Evolutionary conservation across 2,797 vertebrate species (phyloP), one percentile per base, ranked within the genome.

Genomic region (Pipistrellus kuhlii): DNA sequence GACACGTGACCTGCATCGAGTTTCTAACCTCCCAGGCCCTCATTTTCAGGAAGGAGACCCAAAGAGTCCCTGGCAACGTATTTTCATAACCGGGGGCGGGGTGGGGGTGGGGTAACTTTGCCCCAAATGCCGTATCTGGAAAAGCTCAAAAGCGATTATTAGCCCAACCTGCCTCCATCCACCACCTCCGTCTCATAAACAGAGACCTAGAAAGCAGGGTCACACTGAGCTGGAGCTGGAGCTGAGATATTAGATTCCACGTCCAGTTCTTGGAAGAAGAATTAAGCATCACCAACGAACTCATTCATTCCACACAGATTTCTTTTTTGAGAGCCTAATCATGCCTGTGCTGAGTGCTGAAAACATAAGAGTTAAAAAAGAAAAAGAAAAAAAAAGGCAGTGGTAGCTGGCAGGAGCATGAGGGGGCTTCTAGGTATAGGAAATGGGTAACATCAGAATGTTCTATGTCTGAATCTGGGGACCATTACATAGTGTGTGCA

Each of bases 91-190:
- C 38, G 15, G 15, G 44, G 8, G 21, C 4, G 38, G 38, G 35
- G 35, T 3, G 35, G 35, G 35, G 35, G 35, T 3, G 35, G 35
- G 57, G 78, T 83, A 83, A 78, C 80, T 90, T 57, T 80, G 51
- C 30, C 71, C 78, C 83, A 92, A 66, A 82, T 38, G 84, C 48
- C 32, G 3, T 38, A 85, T 53, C 62, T 93, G 69, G 69, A 90
- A 91, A 93, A 93, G 73, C 32, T 71, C 64, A 59, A 75, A 93
- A 85, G 77, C 75, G 51, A 68, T 87, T 78, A 62, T 94, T 88
- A 59, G 48, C 78, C 55, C 90, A 85, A 25, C 27, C 64, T 89
- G 27, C 46, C 55, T 87, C 51, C 23, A 14, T 66, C 57, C 20
- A 75, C 57, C 20, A 75, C 18, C 38, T 62, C 81, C 88, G 64